Conservation (phyloP, 2,888 invertebrate genomes). For the Disparrhopalites patrizii region DNA sequence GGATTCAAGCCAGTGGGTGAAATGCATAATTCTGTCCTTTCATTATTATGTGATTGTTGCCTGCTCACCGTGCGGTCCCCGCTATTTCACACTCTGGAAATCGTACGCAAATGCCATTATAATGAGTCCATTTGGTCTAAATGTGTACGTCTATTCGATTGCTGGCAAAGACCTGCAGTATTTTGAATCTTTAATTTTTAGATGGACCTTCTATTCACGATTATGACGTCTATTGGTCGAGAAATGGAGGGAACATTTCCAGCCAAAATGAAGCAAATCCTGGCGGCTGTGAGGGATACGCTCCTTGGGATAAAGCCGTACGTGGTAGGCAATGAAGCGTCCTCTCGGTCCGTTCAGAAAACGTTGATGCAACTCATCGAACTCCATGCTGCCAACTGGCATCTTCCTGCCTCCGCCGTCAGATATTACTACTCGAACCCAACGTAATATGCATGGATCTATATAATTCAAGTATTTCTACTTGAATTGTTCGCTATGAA, state of each 20-base stretch:
- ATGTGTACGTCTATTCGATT: no score
- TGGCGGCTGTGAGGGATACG: conserved; percentile 76
- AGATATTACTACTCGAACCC: conserved; percentile 64
- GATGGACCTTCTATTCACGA: conserved; percentile 86
- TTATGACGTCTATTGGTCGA: conserved; percentile 80
- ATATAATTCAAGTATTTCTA: no score
- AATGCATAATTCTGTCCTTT: conserved; percentile 66
- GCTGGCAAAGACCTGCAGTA: no score
- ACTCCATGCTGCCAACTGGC: conserved; percentile 85
- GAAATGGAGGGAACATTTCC: conserved; percentile 80
- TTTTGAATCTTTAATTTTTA: conserved; percentile 50
- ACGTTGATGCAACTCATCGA: conserved; percentile 85
- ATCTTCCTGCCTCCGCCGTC: conserved; percentile 81
- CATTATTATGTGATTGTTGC: conserved; percentile 82
- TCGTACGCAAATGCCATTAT: conserved; percentile 37
- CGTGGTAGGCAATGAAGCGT: conserved; percentile 50
- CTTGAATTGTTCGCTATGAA: no score
- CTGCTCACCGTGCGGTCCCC: conserved; percentile 75
- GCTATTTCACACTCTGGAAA: conserved; percentile 39
- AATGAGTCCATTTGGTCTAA: no score
- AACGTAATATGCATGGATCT: background rate
- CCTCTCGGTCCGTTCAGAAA: conserved; percentile 71
- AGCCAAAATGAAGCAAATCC: conserved; percentile 71
- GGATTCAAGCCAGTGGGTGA: conserved; percentile 57
- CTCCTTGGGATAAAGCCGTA: conserved; percentile 60